A percentile compares a stretch with the other conserved stretches of the same genome.
Evolutionary conservation across 1,140 invertebrate genomes (phyloP).

Genomic region (Drosophila oshimai): DNA sequence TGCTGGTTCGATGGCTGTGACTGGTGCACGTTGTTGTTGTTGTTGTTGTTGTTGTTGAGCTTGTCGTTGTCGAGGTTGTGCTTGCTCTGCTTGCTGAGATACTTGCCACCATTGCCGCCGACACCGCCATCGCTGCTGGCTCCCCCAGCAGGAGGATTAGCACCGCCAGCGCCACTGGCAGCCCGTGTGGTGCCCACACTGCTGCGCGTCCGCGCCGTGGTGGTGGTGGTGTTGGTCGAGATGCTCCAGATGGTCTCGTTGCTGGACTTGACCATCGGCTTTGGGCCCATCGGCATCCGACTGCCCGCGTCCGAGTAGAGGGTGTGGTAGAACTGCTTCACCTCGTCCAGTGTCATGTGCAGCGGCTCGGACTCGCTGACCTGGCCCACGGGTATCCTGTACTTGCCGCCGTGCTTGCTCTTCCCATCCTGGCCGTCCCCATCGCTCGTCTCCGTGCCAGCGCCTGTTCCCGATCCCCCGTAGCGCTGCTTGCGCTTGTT

Average conservation of each 20-base stretch:
- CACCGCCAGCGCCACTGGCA: conserved; percentile 68
- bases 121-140: conserved; percentile 72
- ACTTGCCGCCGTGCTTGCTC: conserved; percentile 66
- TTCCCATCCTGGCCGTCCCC: conserved; percentile 52
- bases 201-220: conserved; percentile 63
- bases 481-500: conserved; percentile 77
- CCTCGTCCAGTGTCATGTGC: conserved; percentile 93
- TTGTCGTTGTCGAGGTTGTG: conserved; percentile 82
- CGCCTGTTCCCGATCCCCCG: conserved; percentile 16
- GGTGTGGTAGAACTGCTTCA: conserved; percentile 90
- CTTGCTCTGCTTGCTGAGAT: conserved; percentile 68
- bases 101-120: conserved; percentile 67
- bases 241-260: conserved; percentile 76
- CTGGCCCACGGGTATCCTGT: conserved; percentile 41
- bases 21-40: conserved; percentile 44
- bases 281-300: conserved; percentile 9
- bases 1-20: conserved; percentile 24
- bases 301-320: conserved; percentile 87
- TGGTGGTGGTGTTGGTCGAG: conserved; percentile 54
- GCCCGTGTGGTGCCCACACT: conserved; percentile 48
- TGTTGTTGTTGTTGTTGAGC: conserved; percentile 77
- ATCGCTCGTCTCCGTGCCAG: conserved; percentile 59
- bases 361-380: conserved; percentile 86
- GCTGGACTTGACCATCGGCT: conserved; percentile 62
- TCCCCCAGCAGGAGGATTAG: too few species aligned